Conservation (phyloP, 2,113 vertebrate species). For the Bubo blakistoni region DNA sequence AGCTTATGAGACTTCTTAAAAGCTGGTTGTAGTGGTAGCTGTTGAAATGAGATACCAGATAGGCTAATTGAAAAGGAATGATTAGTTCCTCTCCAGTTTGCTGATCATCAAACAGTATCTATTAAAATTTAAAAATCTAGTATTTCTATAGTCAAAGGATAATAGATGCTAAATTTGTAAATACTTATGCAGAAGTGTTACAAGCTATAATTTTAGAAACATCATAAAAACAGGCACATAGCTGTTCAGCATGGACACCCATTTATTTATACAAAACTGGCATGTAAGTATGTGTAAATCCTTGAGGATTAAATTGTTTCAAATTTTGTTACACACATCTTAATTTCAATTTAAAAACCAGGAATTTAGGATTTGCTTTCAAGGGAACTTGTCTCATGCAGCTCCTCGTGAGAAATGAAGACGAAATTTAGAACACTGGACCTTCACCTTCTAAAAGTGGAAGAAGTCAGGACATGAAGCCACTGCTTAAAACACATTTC, state of each 20-base stretch:
- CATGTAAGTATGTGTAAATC: not conserved
- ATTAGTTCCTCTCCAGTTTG: not conserved
- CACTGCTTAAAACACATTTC: not conserved
- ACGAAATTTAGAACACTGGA: not conserved
- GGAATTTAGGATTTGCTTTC: not conserved
- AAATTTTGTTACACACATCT: not conserved
- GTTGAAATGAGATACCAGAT: not conserved
- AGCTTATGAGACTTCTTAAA: not conserved
- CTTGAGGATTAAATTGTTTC: not conserved
- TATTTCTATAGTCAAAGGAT: not conserved
- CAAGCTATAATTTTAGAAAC: not conserved
- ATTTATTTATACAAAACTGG: not conserved
- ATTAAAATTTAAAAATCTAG: not conserved
- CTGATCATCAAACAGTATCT: not conserved
- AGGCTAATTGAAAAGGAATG: not conserved
- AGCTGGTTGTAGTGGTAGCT: not conserved
- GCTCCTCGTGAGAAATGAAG: not conserved
- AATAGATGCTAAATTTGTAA: not conserved
- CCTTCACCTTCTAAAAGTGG: not conserved
- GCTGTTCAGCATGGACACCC: not conserved
- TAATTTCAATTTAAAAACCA: not conserved
- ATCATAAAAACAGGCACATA: not conserved
- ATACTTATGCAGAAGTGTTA: not conserved
- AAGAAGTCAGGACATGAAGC: not conserved
- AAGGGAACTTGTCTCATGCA: not conserved